Evolutionary conservation across 1,140 invertebrate species (phyloP).

Genomic region (Copidosoma floridanum): DNA sequence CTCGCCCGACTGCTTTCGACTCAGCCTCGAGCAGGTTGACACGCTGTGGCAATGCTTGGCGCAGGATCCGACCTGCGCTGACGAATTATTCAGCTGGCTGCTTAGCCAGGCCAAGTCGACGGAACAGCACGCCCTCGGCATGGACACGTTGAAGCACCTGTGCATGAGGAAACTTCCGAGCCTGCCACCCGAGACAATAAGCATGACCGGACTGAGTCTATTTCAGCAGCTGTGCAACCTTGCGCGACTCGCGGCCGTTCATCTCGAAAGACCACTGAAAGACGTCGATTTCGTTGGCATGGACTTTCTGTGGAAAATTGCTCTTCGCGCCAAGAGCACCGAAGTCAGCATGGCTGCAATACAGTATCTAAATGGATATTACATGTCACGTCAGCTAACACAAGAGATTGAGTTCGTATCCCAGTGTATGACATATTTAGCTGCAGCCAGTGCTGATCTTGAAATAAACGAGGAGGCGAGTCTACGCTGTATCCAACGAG

Average conservation of each 20-base stretch:
- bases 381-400: conserved; percentile 85
- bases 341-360: conserved; percentile 93
- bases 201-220: conserved; percentile 85
- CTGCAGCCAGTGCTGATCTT: conserved; percentile 73
- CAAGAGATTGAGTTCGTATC: conserved; percentile 90
- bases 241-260: conserved; percentile 69
- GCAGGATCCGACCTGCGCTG: conserved; percentile 76
- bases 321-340: conserved; percentile 81
- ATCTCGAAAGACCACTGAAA: conserved; percentile 56
- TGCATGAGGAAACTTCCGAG: conserved; percentile 88
- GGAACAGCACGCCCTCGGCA: conserved; percentile 85
- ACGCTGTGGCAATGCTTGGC: conserved; percentile 88
- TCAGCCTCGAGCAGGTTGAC: conserved; percentile 87
- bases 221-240: conserved; percentile 89
- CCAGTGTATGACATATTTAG: conserved; percentile 87
- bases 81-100: conserved; percentile 91
- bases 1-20: conserved; percentile 83
- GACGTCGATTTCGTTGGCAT: conserved; percentile 69
- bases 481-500: conserved; percentile 85
- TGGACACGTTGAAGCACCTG: conserved; percentile 83
- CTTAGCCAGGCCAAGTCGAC: conserved; percentile 84
- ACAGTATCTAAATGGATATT: conserved; percentile 89
- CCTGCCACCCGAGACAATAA: conserved; percentile 82
- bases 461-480: conserved; percentile 73
- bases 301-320: conserved; percentile 93